phyloP scores from a whole-genome alignment of 2,113 vertebrate genomes.

The Oreotragus oreotragus region DNA sequence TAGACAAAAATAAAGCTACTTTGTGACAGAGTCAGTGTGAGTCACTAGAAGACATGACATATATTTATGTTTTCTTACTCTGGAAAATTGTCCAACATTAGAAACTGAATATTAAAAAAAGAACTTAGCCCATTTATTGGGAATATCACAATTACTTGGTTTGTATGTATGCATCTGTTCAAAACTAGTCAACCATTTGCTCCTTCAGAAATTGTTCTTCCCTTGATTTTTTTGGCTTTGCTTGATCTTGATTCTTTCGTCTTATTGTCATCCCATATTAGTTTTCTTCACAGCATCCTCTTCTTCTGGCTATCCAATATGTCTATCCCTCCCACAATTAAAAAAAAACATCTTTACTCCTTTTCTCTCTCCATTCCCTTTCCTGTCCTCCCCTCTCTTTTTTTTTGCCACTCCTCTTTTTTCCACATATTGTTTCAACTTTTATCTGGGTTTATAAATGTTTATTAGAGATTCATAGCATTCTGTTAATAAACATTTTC shows the following conservation, averaged over 20 bases:
- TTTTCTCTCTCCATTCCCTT: background rate
- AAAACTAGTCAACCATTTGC: background rate
- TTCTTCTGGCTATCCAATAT: background rate
- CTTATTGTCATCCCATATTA: background rate
- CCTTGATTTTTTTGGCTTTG: background rate
- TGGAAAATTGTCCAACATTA: background rate
- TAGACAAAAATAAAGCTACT: background rate
- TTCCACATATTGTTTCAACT: background rate
- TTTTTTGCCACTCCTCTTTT: background rate
- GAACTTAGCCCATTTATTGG: background rate
- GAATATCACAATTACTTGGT: background rate
- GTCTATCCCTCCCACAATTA: background rate
- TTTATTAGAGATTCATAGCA: background rate
- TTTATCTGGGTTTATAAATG: background rate
- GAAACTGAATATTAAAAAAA: background rate
- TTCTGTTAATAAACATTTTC: background rate
- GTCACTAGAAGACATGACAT: background rate
- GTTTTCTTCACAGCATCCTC: background rate
- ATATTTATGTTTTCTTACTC: background rate
- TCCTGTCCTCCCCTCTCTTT: rapidly evolving
- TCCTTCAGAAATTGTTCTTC: background rate
- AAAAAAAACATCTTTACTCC: background rate
- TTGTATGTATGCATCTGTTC: background rate
- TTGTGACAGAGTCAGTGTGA: background rate
- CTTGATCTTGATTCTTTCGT: background rate